Base-by-base conservation (phyloP, 30 jellyfish, hydroid and myxozoan species). In the Aurelia aurita complex sp. Pacific region DNA sequence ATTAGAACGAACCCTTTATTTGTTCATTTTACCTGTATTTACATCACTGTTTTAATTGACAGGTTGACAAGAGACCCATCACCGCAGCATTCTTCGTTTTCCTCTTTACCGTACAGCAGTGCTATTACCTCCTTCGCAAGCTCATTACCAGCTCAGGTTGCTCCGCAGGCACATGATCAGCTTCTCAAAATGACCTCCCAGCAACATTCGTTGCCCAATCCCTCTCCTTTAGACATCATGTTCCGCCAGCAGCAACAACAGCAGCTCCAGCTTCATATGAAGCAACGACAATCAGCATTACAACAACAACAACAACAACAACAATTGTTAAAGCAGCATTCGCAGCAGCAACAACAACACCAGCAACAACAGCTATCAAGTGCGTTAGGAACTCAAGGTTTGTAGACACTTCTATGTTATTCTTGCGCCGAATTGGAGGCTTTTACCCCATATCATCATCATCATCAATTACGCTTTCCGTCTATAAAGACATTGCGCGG, bases 271-370 rank as follows among this genome's bases (percentile, higher is more conserved):
- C 85, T 35, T 29, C 85, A 83, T 15, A 59, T 72, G 70, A 76
- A 61, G 66, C 82, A 70, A 34, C 76, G 54, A 15, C 83, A 63
- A 29, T 65, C 66, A 42, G 84, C 40, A 54, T 74, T 51, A 69
- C 86, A 70, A 11, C 86, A 54, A 17, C 77, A 60, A 12, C 80
- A 77, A 55, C 87, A 87, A 46, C 96, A 87, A 40, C 96, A 83
- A 65, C 81, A 72, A 54, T 18, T 32, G 5, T 14, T 54, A 7
- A 13, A 32, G 84, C 83, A 69, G 83, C 90, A 81, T 52, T 82
- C 70, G 71, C 90, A 80, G 64, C 77, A 80, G 63, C 65, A 61
- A 19, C 80, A 84, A 60, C 83, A 85, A 43, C 94, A 85, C 46
- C 87, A 73, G 60, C 88, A 81, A 17, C 90, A 87, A 63, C 95